Base-by-base conservation (phyloP, 2,113 vertebrate species). In the Acanthisitta chloris region DNA sequence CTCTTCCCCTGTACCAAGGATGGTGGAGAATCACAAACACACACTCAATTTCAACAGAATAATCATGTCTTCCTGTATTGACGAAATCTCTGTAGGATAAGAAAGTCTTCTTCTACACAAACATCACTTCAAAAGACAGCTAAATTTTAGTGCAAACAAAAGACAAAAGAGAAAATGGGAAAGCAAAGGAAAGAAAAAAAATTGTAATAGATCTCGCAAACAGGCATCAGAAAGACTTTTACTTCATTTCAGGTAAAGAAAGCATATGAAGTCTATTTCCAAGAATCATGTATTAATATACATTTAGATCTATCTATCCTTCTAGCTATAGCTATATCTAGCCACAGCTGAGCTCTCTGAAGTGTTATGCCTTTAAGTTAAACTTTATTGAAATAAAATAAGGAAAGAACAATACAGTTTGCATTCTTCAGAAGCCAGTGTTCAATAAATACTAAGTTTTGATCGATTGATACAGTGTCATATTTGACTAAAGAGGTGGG, bases 401-500 rank as follows among this genome's bases (percentile, higher is more conserved):
- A 95, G 89, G 86, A 89, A 97, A 90, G 94, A 94, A 95, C 94
- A 96, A 96, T 97, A 87, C 69, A 89, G 95, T 98, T 97, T 98
- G 92, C 97, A 97, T 98, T 98, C 97, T 98, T 98, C 97, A 97
- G 97, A 97, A 97, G 88, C 66, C 43, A 62, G 72, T 97, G 97
- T 96, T 98, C 98, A 97, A 98, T 98, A 98, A 98, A 97, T 97
- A 98, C 98, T 98, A 97, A 98, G 97, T 98, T 98, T 98, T 98
- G 98, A 98, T 98, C 98, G 97, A 98, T 98, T 98, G 97, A 98
- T 98, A 92, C 79, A 40, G 94, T 98, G 98, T 98, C 98, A 98
- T 98, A 98, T 98, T 98, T 98, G 98, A 98, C 98, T 98, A 98
- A 98, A 98, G 98, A 98, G 98, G 98, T 98, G 97, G 97, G 97